Conservation (phyloP, 92 coral and sea anemone genomes). For the Porites lobata region DNA sequence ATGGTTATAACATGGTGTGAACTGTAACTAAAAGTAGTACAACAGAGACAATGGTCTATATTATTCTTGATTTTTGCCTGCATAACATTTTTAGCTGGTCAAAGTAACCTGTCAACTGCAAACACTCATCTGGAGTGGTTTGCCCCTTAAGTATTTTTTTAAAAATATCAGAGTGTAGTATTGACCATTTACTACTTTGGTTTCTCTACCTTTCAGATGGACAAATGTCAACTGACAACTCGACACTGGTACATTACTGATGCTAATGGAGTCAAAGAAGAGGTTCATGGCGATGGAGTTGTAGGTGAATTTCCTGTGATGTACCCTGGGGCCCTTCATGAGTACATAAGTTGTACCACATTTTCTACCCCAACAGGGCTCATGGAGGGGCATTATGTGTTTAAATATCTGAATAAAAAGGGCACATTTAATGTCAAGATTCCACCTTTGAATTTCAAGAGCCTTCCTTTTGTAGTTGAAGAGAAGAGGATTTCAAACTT, state of each 20-base stretch:
- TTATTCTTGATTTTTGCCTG: too few relatives aligned
- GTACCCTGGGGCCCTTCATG: conserved; percentile 90
- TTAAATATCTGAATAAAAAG: conserved; percentile 71
- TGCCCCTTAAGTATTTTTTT: not conserved
- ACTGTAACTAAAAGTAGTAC: too few relatives aligned
- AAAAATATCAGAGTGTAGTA: not conserved
- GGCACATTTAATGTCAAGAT: conserved; percentile 79
- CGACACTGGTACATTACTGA: conserved; percentile 98
- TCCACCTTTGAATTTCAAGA: conserved; percentile 85
- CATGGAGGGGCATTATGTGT: conserved; percentile 94
- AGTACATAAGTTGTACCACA: conserved; percentile 96
- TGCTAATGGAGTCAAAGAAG: conserved; percentile 86
- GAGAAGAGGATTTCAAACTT: conserved; percentile 63
- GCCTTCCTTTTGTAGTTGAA: conserved; percentile 83
- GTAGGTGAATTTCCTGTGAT: conserved; percentile 91
- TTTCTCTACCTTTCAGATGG: conserved; percentile 56
- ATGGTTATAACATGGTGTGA: too few relatives aligned
- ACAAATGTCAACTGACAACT: conserved; percentile 87
- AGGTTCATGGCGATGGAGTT: conserved; percentile 94
- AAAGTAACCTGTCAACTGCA: too few relatives aligned
- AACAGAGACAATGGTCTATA: too few relatives aligned
- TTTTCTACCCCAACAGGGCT: conserved; percentile 93
- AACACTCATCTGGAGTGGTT: not conserved
- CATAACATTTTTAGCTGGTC: too few relatives aligned
- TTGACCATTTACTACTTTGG: not conserved